Conservation (phyloP, 2,888 invertebrate genomes). For the Sinotaia quadrata region DNA sequence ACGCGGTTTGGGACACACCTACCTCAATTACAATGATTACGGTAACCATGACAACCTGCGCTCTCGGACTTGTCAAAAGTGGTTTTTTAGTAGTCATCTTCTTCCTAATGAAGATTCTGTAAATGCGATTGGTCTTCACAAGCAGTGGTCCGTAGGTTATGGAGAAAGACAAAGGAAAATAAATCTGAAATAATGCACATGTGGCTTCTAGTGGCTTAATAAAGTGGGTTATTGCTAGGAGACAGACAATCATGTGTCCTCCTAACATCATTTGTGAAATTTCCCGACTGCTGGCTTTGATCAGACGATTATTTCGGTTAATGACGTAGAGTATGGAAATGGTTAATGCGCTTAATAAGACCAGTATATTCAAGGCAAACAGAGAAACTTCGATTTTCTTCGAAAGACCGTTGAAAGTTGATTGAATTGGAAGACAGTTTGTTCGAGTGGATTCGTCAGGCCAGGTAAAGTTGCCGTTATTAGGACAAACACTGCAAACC, state of each 20-base stretch:
- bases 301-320: slow-evolving; percentile 42
- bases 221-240: slow-evolving; percentile 32
- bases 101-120: slow-evolving; percentile 41
- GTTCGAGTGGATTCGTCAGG: slow-evolving; percentile 24
- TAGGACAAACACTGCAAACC: slow-evolving; percentile 38
- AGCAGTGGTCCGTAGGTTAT: slow-evolving; percentile 47
- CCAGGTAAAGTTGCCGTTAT: slow-evolving; percentile 27
- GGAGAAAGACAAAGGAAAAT: slow-evolving; percentile 48
- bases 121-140: slow-evolving; percentile 52
- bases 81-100: not conserved
- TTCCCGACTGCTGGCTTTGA: slow-evolving; percentile 53
- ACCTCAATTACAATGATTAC: not conserved
- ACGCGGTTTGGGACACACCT: too few relatives aligned
- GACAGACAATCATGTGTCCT: slow-evolving; percentile 14
- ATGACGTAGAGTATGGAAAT: slow-evolving; percentile 36
- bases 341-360: slow-evolving; percentile 14
- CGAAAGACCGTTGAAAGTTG: slow-evolving; percentile 13
- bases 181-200: slow-evolving; percentile 41
- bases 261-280: slow-evolving; percentile 33
- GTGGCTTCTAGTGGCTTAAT: slow-evolving; percentile 34
- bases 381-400: slow-evolving; percentile 17
- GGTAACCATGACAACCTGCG: not conserved
- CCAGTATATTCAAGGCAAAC: slow-evolving; percentile 31
- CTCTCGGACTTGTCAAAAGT: not conserved
- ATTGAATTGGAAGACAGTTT: slow-evolving; percentile 19